These are phyloP conservation scores for Etheostoma spectabile DNA, from an alignment of 2,113 vertebrate species.

Conservation along the genomic window DNA sequence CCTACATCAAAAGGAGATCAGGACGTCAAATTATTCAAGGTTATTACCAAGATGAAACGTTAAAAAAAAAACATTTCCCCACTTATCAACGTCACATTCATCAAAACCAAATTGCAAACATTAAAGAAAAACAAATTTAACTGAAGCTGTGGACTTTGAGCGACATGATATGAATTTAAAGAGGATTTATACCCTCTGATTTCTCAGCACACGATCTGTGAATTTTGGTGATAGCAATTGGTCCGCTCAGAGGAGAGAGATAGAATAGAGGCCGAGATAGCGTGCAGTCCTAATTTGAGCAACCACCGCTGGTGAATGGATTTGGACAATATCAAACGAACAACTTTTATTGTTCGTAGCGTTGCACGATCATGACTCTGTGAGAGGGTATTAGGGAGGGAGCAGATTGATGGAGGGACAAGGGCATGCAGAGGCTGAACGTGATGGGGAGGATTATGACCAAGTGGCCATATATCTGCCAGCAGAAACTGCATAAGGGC, in stretches of 20 bases:
- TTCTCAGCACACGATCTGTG: constrained; percentile 60
- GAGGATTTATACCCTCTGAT: constrained; percentile 65
- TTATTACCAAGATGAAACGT: constrained; percentile 9
- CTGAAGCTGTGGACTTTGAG: constrained; percentile 48
- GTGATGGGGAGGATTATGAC: constrained; percentile 62
- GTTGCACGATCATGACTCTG: constrained; percentile 52
- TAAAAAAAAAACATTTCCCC: constrained; percentile 4
- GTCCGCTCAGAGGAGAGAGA: constrained; percentile 52
- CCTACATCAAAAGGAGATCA: constrained; percentile 26
- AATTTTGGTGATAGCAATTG: constrained; percentile 61
- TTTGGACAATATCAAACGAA: constrained; percentile 73
- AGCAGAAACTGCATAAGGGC: background rate
- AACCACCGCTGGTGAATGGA: constrained; percentile 66
- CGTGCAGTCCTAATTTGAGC: constrained; percentile 70
- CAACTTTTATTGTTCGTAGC: constrained; percentile 67
- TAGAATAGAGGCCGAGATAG: constrained; percentile 68
- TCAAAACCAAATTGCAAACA: constrained; percentile 5
- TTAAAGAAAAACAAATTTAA: constrained; percentile 34
- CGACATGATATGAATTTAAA: constrained; percentile 69
- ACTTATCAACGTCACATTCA: constrained; percentile 19
- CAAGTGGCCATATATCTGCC: constrained; percentile 21
- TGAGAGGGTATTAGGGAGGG: constrained; percentile 22
- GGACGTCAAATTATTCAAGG: constrained; percentile 13
- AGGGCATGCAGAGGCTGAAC: constrained; percentile 27
- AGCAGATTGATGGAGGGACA: constrained; percentile 21